Conservation (phyloP, 2,113 vertebrate genomes). For the Morone chrysops region DNA sequence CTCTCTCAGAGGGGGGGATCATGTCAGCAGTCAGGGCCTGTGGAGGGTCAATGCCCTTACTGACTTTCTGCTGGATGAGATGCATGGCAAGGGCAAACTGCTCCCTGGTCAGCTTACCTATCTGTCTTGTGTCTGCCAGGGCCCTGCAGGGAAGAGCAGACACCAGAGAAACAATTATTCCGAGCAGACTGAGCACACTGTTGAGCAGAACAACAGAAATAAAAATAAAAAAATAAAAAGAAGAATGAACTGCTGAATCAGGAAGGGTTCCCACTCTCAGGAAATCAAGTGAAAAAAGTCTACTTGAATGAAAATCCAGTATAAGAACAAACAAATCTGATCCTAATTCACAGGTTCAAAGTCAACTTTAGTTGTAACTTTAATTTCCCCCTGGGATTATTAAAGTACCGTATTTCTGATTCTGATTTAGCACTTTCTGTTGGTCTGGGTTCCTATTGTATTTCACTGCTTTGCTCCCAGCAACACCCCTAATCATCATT, state of each 20-base stretch:
- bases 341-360: too few species aligned
- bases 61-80: slow-evolving; percentile 98
- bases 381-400: too few species aligned
- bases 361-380: too few species aligned
- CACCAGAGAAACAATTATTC: background rate
- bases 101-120: slow-evolving; percentile 94
- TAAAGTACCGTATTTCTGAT: too few species aligned
- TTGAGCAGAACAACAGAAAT: background rate
- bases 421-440: too few species aligned
- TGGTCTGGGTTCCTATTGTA: background rate
- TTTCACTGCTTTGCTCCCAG: background rate
- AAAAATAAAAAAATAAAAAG: background rate
- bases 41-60: slow-evolving; percentile 94
- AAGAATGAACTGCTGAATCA: background rate
- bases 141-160: slow-evolving; percentile 83
- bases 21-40: slow-evolving; percentile 92
- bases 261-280: background rate
- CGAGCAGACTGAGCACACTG: background rate
- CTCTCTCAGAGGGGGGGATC: slow-evolving; percentile 95
- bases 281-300: background rate
- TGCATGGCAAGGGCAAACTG: slow-evolving; percentile 97
- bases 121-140: slow-evolving; percentile 94
- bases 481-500: background rate
- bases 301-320: too few species aligned
- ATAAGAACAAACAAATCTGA: too few species aligned